Conservation (phyloP, 1,140 invertebrate genomes). For the Drosophila athabasca region DNA sequence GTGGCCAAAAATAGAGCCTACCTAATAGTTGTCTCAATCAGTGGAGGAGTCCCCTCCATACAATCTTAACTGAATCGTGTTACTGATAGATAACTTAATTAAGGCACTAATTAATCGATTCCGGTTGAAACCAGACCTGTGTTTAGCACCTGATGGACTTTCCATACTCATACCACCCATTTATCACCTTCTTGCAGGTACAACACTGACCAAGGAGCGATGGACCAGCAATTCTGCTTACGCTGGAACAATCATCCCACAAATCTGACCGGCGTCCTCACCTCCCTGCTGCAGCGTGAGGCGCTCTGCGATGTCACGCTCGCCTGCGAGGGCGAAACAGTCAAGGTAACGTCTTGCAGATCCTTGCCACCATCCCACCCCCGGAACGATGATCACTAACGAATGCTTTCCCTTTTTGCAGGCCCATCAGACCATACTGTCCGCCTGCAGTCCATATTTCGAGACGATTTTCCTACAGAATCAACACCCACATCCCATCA, state of each 20-base stretch:
- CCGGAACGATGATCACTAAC: too few species aligned
- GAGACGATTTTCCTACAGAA: constrained; percentile 96
- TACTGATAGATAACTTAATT: too few species aligned
- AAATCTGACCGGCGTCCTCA: constrained; percentile 94
- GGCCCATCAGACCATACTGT: constrained; percentile 96
- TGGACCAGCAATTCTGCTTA: constrained; percentile 97
- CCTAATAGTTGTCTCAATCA: too few species aligned
- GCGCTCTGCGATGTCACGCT: constrained; percentile 96
- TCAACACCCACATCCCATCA: constrained; percentile 95
- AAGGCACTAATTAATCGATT: too few species aligned
- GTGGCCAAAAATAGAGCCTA: neutral
- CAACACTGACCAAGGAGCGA: constrained; percentile 86
- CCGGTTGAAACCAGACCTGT: too few species aligned
- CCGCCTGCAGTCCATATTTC: constrained; percentile 97
- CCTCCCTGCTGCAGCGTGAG: constrained; percentile 92
- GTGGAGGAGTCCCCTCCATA: too few species aligned
- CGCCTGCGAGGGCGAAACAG: constrained; percentile 95
- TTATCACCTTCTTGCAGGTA: constrained; percentile 59
- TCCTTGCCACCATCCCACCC: too few species aligned
- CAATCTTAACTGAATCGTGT: too few species aligned
- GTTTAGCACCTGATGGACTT: neutral
- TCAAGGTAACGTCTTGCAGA: constrained; percentile 86
- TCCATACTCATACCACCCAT: neutral
- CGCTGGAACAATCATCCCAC: constrained; percentile 97
- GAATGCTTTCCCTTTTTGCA: constrained; percentile 39